phyloP scores from a whole-genome alignment of 2,113 vertebrate species.

The Siniperca chuatsi region DNA sequence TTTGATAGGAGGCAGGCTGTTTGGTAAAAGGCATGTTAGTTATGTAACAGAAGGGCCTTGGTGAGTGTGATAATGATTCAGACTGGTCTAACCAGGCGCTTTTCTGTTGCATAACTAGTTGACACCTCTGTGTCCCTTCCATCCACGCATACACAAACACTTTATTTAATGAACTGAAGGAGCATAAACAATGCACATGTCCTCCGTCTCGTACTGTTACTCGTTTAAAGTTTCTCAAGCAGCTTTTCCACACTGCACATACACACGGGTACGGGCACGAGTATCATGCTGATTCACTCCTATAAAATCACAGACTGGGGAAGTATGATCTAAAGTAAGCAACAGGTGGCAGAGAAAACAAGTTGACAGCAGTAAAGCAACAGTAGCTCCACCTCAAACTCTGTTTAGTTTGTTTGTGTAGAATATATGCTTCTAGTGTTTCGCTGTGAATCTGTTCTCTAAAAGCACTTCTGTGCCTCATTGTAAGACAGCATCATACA shows the following conservation, averaged over 20 bases:
- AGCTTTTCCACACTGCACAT: background rate
- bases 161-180: constrained; percentile 40
- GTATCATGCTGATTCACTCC: constrained; percentile 25
- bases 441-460: background rate
- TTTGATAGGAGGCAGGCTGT: constrained; percentile 64
- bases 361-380: constrained; percentile 14
- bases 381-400: constrained; percentile 4
- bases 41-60: constrained; percentile 63
- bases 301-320: background rate
- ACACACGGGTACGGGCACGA: background rate
- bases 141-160: constrained; percentile 29
- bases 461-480: background rate
- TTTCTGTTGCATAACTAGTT: constrained; percentile 69
- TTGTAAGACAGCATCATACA: background rate
- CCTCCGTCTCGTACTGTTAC: background rate
- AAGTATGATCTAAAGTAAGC: constrained; percentile 32
- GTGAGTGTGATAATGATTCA: constrained; percentile 75
- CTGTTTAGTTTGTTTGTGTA: background rate
- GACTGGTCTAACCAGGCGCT: constrained; percentile 41
- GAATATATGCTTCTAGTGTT: background rate
- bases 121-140: constrained; percentile 65
- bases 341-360: constrained; percentile 31
- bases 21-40: constrained; percentile 49
- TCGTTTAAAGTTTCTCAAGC: background rate
- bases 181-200: constrained; percentile 22